Percentiles rank a stretch among this genome's conserved stretches.
These are phyloP conservation scores for Nothoprocta perdicaria DNA, from an alignment of 2,113 vertebrate species.

Conservation along the genomic window DNA sequence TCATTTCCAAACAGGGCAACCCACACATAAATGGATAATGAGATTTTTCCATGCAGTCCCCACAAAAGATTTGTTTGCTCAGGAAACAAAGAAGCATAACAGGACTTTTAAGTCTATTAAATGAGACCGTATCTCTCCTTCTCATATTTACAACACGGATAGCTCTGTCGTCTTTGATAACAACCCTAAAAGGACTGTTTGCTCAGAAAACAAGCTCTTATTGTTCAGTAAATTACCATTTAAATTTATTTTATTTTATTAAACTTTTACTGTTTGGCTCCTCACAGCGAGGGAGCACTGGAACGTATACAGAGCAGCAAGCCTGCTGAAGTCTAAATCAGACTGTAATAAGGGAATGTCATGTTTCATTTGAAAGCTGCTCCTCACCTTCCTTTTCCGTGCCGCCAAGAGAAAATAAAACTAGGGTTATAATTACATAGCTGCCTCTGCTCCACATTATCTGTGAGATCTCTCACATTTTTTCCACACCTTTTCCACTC, in stretches of 20 bases:
- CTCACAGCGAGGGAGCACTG: conserved; percentile 6
- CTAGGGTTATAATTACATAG: conserved; percentile 63
- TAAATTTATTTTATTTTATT: conserved; percentile 61
- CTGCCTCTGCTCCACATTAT: conserved; percentile 65
- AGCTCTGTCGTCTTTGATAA: conserved; percentile 35
- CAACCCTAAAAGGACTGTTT: conserved; percentile 38
- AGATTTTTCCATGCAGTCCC: conserved; percentile 38
- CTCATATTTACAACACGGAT: conserved; percentile 34
- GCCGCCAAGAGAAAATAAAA: conserved; percentile 74
- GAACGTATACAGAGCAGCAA: neutral
- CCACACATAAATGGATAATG: conserved; percentile 11
- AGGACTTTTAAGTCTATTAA: conserved; percentile 23
- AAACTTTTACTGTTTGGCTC: conserved; percentile 44
- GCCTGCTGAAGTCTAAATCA: conserved; percentile 67
- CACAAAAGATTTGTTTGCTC: conserved; percentile 25
- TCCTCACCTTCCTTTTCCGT: conserved; percentile 66
- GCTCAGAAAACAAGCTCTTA: conserved; percentile 41
- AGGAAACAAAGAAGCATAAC: conserved; percentile 37
- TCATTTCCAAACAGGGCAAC: neutral
- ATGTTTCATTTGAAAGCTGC: conserved; percentile 76
- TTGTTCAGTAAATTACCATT: conserved; percentile 47
- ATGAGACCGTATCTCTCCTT: neutral
- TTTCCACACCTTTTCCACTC: conserved; percentile 58
- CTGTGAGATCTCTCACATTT: conserved; percentile 63
- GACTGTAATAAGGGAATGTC: conserved; percentile 75